Conservation (phyloP, 2,797 vertebrate genomes). For the Cynopterus sphinx region DNA sequence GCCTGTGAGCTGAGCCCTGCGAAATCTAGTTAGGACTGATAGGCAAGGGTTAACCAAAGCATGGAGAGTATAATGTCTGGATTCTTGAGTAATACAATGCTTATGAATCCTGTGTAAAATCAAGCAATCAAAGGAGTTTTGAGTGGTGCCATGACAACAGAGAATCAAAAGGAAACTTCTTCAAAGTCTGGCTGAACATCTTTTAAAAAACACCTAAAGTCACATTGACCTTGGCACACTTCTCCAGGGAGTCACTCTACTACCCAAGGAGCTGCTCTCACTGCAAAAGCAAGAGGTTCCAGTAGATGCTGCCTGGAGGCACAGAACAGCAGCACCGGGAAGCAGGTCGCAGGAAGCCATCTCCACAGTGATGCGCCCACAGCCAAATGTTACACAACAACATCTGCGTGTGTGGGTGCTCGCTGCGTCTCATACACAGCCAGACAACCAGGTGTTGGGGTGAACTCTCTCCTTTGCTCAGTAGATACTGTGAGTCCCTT, state of each 20-base stretch:
- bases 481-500: not conserved
- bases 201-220: not conserved
- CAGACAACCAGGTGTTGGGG: not conserved
- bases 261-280: not conserved
- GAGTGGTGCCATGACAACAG: not conserved
- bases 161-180: not conserved
- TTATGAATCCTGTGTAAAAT: not conserved
- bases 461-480: not conserved
- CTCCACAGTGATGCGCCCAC: not conserved
- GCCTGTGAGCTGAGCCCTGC: not conserved
- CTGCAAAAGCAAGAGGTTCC: not conserved
- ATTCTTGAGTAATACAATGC: not conserved
- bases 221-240: conserved; percentile 37
- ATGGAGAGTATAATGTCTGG: not conserved
- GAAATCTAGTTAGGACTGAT: not conserved
- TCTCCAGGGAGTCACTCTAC: not conserved
- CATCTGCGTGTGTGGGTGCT: fast-evolving
- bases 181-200: not conserved
- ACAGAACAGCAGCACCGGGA: not conserved
- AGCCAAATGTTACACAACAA: not conserved
- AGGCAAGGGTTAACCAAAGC: not conserved
- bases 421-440: not conserved
- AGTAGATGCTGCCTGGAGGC: not conserved
- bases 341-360: not conserved
- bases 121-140: not conserved